Evolutionary conservation across 2,797 vertebrate genomes (phyloP).

Genomic region (Octomys mimax): DNA sequence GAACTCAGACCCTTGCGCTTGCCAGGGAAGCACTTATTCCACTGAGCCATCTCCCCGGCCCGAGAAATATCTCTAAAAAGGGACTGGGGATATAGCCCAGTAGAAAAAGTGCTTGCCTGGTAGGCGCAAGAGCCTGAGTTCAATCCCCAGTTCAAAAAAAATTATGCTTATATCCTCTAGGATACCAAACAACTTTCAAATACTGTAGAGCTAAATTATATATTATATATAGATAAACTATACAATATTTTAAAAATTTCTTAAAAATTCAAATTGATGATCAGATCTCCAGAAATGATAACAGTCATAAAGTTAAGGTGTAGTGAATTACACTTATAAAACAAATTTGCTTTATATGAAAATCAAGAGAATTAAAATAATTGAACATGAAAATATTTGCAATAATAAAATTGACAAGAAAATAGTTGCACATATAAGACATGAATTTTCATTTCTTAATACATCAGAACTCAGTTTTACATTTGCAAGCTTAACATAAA

Average conservation of each 20-base stretch:
- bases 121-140: no score
- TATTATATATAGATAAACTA: neutral
- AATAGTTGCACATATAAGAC: neutral
- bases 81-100: no score
- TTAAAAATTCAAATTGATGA: neutral
- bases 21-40: no score
- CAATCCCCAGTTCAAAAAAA: neutral
- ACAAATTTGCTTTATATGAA: neutral
- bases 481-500: neutral
- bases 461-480: neutral
- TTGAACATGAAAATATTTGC: neutral
- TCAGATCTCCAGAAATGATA: neutral
- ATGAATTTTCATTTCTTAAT: neutral
- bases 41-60: no score
- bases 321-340: neutral
- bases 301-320: neutral
- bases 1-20: no score
- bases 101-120: no score
- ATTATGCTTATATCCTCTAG: neutral
- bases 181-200: neutral
- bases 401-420: neutral
- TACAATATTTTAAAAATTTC: neutral
- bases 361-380: conserved; percentile 21
- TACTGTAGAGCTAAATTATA: neutral
- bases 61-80: no score